Evolutionary conservation across 2,113 vertebrate species (phyloP), one percentile per base, ranked within the genome.

Genomic region (Elaphurus davidianus): DNA sequence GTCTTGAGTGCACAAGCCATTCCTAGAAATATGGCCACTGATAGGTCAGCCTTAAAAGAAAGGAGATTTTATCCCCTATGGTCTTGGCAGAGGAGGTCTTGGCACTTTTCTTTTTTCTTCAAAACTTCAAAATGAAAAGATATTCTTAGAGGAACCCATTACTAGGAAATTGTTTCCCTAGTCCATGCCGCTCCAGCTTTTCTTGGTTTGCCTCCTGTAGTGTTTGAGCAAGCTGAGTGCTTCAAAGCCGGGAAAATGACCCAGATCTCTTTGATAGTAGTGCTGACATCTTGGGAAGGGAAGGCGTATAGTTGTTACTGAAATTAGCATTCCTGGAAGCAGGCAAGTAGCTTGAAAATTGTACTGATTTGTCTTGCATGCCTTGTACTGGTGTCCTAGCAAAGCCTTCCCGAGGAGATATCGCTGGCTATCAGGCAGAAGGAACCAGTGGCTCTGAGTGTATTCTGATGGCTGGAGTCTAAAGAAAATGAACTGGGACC

Each of bases 301-400:
- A 91, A 96, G 36, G 23, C 64, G 13, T 85, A 33, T 36, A 92
- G 76, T 95, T 94, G 85, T 78, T 83, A 84, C 54, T 96, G 54
- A 96, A 92, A 76, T 92, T 91, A 81, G 17, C 50, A 25, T 97
- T 96, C n/a, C 84, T 57, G 43, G 95, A 96, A 96, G 71, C 33
- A 16, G 52, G n/a, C 85, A 82, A 62, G 43, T 27, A 62, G 87
- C 84, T 87, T 64, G 59, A 93, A 90, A 78, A 52, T 27, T 89
- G 27, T 16, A 43, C 59, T 45, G 33, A 43, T 96, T 98, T 86
- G n/a, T 91, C 43, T 98, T 93, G 27, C 43, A 55, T 81, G 50
- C 30, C 28, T 86, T 97, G 60, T 94, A 54, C 27, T 89, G 27
- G 84, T 78, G 0, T 96, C 83, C 52, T 81, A 87, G 50, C 81